Percentiles rank a stretch among this genome's conserved stretches.
Evolutionary conservation across 1,140 invertebrate genomes (phyloP).

Genomic region (Drosophila sp.): DNA sequence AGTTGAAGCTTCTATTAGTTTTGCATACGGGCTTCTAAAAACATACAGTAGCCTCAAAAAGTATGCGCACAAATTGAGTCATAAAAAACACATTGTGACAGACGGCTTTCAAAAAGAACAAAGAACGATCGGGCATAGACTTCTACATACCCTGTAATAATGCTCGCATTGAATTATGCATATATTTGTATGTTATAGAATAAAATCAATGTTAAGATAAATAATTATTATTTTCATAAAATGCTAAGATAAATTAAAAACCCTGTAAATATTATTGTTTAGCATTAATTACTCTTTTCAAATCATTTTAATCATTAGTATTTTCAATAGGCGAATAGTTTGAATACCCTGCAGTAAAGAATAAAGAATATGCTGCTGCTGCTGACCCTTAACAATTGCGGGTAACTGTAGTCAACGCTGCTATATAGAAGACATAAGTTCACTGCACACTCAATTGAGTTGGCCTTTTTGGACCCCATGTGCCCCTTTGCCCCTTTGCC

Average conservation of each 20-base stretch:
- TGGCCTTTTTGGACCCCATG: slow-evolving; percentile 21
- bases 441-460: slow-evolving; percentile 43
- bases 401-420: slow-evolving; percentile 12
- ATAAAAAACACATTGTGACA: background rate
- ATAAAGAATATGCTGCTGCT: too few relatives aligned
- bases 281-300: too few relatives aligned
- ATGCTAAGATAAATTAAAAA: too few relatives aligned
- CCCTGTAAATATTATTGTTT: background rate
- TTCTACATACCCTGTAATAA: background rate
- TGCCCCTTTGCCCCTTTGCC: too few relatives aligned
- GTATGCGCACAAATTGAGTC: slow-evolving; percentile 25
- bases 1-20: slow-evolving; percentile 56
- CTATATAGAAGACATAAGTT: slow-evolving; percentile 27
- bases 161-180: background rate
- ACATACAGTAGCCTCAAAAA: slow-evolving; percentile 33
- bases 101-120: background rate
- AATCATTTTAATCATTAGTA: too few relatives aligned
- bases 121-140: too few relatives aligned
- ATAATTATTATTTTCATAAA: too few relatives aligned
- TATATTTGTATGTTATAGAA: too few relatives aligned
- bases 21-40: slow-evolving; percentile 40
- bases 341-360: slow-evolving; percentile 11
- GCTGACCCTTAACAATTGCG: slow-evolving; percentile 10
- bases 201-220: too few relatives aligned
- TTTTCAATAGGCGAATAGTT: too few relatives aligned